Conservation (phyloP, 2,797 vertebrate genomes). For the Syncerus caffer region DNA sequence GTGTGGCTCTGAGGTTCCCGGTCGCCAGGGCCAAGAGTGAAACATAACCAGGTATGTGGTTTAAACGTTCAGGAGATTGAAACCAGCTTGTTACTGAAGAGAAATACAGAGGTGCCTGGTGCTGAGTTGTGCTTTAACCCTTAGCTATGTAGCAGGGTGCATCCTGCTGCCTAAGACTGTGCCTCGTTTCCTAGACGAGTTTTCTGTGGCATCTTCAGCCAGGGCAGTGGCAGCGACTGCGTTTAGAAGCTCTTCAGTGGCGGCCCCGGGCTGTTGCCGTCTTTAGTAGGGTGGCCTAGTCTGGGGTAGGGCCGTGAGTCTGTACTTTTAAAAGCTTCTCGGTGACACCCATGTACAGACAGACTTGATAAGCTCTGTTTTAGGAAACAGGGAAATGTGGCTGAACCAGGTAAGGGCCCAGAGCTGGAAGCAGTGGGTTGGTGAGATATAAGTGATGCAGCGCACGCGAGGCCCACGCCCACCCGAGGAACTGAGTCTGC, state of each 20-base stretch:
- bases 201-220: not conserved
- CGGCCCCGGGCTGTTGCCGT: no score
- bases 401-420: not conserved
- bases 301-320: not conserved
- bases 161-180: not conserved
- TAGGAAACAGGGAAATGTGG: not conserved
- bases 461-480: not conserved
- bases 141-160: not conserved
- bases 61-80: not conserved
- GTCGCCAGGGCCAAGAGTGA: not conserved
- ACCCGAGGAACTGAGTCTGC: fast-evolving
- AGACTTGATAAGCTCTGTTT: not conserved
- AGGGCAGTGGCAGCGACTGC: not conserved
- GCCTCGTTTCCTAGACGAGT: not conserved
- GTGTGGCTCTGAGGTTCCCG: not conserved
- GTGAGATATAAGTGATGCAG: not conserved
- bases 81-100: not conserved
- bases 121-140: not conserved
- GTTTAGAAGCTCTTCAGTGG: not conserved
- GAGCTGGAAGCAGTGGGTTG: not conserved
- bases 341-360: not conserved
- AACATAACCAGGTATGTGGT: not conserved
- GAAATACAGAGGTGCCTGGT: not conserved
- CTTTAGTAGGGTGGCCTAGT: not conserved
- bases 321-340: not conserved